These are phyloP conservation scores for Hoplodrina blanda DNA, from an alignment of 2,888 invertebrate species.

Conservation along the genomic window DNA sequence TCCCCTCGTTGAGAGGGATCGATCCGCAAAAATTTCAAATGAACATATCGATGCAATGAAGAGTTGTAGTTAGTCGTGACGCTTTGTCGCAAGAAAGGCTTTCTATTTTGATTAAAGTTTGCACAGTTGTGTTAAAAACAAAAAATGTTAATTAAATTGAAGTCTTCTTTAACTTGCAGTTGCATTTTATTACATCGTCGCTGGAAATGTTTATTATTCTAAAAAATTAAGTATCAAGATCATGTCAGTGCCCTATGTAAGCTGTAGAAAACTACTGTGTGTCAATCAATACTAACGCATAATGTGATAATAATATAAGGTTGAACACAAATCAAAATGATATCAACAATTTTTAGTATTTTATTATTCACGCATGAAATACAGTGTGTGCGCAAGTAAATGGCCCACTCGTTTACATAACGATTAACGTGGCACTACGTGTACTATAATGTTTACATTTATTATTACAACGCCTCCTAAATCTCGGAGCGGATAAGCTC, in stretches of 20 bases:
- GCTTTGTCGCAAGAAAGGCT: slow-evolving; percentile 12
- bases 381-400: slow-evolving; percentile 44
- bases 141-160: neutral
- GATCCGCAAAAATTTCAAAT: slow-evolving; percentile 45
- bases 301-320: slow-evolving; percentile 23
- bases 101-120: slow-evolving; percentile 14
- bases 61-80: slow-evolving; percentile 5
- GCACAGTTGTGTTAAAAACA: neutral
- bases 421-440: slow-evolving; percentile 53
- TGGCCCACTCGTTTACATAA: slow-evolving; percentile 50
- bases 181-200: neutral
- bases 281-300: neutral
- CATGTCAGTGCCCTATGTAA: neutral
- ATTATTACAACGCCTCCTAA: slow-evolving; percentile 54
- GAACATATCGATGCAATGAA: slow-evolving; percentile 28
- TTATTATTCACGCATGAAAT: slow-evolving; percentile 44
- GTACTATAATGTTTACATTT: slow-evolving; percentile 57
- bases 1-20: slow-evolving; percentile 20
- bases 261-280: neutral
- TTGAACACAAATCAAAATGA: slow-evolving; percentile 28
- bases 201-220: neutral
- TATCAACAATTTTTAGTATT: slow-evolving; percentile 36
- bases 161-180: neutral
- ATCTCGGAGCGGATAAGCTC: slow-evolving; percentile 45
- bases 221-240: slow-evolving; percentile 5